Percentiles rank a stretch among this genome's conserved stretches.
These are phyloP conservation scores for Eriocheir sinensis DNA, from an alignment of 1,140 invertebrate genomes.

Conservation along the genomic window DNA sequence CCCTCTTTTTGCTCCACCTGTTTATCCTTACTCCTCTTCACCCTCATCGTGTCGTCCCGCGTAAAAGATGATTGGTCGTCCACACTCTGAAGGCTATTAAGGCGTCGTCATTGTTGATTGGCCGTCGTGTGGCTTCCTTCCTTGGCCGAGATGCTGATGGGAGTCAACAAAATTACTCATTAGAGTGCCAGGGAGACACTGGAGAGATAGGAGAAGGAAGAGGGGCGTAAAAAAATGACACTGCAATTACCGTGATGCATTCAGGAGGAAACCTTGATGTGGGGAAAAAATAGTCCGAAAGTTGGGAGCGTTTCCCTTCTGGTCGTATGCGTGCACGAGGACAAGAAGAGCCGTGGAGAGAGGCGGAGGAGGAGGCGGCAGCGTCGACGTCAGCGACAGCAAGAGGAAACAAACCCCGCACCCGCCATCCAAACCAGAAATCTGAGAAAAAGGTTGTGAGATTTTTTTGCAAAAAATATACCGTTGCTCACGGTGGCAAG, in stretches of 20 bases:
- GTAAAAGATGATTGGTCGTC: too few relatives aligned
- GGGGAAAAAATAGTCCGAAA: neutral
- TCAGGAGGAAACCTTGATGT: neutral
- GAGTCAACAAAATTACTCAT: neutral
- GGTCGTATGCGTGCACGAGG: neutral
- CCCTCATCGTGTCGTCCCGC: too few relatives aligned
- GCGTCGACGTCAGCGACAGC: too few relatives aligned
- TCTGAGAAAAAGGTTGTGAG: neutral
- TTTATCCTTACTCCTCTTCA: too few relatives aligned
- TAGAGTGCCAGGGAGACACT: neutral
- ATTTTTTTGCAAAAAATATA: neutral
- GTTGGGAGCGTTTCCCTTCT: neutral
- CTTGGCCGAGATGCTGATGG: too few relatives aligned
- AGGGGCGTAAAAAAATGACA: neutral
- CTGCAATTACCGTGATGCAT: slow-evolving; percentile 4
- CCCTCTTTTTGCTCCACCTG: too few relatives aligned
- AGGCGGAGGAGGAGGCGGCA: too few relatives aligned
- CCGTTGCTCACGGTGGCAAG: neutral
- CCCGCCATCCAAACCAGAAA: neutral
- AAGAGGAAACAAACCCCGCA: neutral
- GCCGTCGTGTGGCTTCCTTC: too few relatives aligned
- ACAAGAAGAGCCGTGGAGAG: neutral
- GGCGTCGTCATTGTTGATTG: too few relatives aligned
- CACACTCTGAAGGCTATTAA: too few relatives aligned
- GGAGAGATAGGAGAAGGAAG: neutral